Conservation (phyloP, 2,888 invertebrate species). For the Cremastobaeus sp. region DNA sequence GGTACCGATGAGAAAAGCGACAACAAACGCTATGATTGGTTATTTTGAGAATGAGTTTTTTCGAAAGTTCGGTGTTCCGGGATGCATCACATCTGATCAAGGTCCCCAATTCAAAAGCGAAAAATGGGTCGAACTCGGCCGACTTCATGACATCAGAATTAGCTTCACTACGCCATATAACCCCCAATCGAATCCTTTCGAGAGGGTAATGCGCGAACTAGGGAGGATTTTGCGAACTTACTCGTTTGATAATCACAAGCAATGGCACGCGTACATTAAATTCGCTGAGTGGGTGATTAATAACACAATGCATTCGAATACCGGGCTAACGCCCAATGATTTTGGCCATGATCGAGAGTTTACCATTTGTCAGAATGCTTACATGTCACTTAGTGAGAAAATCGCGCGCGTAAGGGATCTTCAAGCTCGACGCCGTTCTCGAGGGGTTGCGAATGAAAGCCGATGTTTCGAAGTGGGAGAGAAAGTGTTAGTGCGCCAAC, state of each 20-base stretch:
- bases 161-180: not conserved
- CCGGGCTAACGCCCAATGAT: not conserved
- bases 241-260: not conserved
- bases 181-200: not conserved
- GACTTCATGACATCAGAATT: not conserved
- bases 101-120: conserved; percentile 4
- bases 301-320: not conserved
- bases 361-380: too few relatives aligned
- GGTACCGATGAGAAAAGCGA: not conserved
- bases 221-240: conserved; percentile 2
- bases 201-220: conserved; percentile 13
- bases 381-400: too few relatives aligned
- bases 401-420: too few relatives aligned
- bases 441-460: too few relatives aligned
- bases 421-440: too few relatives aligned
- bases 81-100: not conserved
- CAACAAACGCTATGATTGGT: not conserved
- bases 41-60: not conserved
- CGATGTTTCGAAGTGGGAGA: too few relatives aligned
- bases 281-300: conserved; percentile 2
- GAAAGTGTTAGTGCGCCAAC: not conserved
- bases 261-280: not conserved
- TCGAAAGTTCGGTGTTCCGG: not conserved
- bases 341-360: not conserved
- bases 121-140: not conserved